Evolutionary conservation across 2,797 vertebrate genomes (phyloP).

Genomic region (Poliocrania exsul): DNA sequence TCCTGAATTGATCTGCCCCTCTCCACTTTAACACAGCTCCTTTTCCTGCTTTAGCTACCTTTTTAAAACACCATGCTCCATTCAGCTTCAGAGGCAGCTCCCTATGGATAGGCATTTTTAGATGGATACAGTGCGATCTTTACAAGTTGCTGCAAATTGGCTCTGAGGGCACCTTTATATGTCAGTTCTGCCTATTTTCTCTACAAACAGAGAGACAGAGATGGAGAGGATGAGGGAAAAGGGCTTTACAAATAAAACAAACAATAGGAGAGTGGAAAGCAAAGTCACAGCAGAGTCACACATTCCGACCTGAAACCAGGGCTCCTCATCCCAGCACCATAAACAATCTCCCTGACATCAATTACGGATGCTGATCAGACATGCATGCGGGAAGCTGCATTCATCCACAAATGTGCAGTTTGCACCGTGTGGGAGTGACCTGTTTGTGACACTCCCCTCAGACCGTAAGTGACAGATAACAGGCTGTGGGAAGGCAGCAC

Average conservation of each 20-base stretch:
- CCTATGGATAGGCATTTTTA: slow-evolving; percentile 41
- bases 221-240: slow-evolving; percentile 8
- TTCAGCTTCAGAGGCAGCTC: slow-evolving; percentile 16
- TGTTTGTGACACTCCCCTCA: background rate
- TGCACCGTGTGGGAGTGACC: background rate
- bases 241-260: slow-evolving; percentile 45
- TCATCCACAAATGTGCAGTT: background rate
- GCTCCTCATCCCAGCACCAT: background rate
- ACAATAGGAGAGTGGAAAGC: background rate
- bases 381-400: background rate
- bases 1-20: slow-evolving; percentile 2
- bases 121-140: slow-evolving; percentile 54
- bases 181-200: slow-evolving; percentile 60
- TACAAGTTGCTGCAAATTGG: slow-evolving; percentile 63
- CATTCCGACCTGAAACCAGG: background rate
- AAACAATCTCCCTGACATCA: slow-evolving; percentile 46
- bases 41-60: background rate
- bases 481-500: background rate
- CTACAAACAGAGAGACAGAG: slow-evolving; percentile 1
- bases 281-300: background rate
- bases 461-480: background rate
- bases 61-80: background rate
- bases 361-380: slow-evolving; percentile 3
- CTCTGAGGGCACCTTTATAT: slow-evolving; percentile 61
- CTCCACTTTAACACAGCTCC: background rate